Evolutionary conservation across 2,888 invertebrate genomes (phyloP), one percentile per base, ranked within the genome.

Genomic region (Agrochola circellaris): DNA sequence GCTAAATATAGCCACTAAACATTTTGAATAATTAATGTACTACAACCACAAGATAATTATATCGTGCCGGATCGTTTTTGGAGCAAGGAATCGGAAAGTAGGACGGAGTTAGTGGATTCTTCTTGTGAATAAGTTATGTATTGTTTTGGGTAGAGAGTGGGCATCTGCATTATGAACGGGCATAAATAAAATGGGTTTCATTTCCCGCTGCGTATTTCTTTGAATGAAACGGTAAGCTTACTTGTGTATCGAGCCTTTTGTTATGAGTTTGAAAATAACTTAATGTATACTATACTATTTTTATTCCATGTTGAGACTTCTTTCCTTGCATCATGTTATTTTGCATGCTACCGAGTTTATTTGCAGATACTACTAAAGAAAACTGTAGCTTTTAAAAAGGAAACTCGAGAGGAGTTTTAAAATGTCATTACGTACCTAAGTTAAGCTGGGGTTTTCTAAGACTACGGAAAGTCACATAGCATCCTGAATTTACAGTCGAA

Each of bases 21-120:
- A 93, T 90, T 90, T 91, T 93, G 92, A 94, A 94, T 94, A 93
- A 93, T 93, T 91, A 92, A 94, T 93, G 91, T 74, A 79, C 48
- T 77, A 78, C 85, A 87, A 86, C 88, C 87, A 77, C 80, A 77
- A 88, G 84, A 89, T 92, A 91, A 91, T 92, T 91, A 90, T 90
- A 90, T 89, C 79, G 86, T 77, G 71, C 77, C 51, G 74, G 76
- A 82, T 88, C 81, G 89, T 90, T 90, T 87, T 88, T 86, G 84
- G 84, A 81, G 87, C 73, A 81, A 74, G 80, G 78, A 82, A 83
- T 85, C 38, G 77, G 83, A 83, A 87, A 88, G 83, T 88, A 84
- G 87, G 82, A 66, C 82, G 78, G 75, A 80, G 80, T 73, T 82
- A 69, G 84, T 78, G 70, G 84, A 77, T 83, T 82, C 78, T 87